A percentile compares a stretch with the other conserved stretches of the same genome.
Conservation (phyloP, 1,140 invertebrate genomes). For the Drosophila kikkawai region DNA sequence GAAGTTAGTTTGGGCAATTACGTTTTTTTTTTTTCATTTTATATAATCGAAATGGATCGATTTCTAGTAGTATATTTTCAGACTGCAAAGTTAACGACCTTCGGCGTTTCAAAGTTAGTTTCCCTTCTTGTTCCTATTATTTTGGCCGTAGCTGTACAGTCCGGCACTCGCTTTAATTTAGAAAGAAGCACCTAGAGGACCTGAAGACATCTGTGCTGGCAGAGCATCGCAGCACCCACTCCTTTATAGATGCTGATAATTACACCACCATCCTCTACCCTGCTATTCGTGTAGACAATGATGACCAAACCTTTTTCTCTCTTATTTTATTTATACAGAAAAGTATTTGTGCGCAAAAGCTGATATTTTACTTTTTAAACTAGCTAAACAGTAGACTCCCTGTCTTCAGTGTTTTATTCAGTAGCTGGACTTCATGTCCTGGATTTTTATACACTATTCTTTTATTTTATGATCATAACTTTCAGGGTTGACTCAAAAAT, state of each 20-base stretch:
- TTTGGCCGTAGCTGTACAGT: background rate
- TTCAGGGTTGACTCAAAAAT: background rate
- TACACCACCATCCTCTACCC: background rate
- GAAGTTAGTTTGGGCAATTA: background rate
- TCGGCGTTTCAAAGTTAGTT: background rate
- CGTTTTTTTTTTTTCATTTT: background rate
- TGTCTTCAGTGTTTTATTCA: no score
- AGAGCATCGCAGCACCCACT: background rate
- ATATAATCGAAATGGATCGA: background rate
- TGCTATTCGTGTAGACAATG: background rate
- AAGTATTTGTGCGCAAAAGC: no score
- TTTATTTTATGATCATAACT: background rate
- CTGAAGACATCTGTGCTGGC: constrained; percentile 2
- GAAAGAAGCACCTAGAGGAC: background rate
- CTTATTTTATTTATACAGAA: background rate
- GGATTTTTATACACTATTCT: no score
- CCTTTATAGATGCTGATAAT: constrained; percentile 10
- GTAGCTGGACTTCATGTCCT: no score
- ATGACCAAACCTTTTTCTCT: background rate
- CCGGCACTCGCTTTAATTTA: background rate
- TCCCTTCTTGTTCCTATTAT: background rate
- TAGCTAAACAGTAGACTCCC: no score
- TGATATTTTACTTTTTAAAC: no score
- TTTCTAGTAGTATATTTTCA: background rate
- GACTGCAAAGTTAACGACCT: background rate